These are phyloP conservation scores for Trimorus sp. DNA, from an alignment of 2,888 invertebrate genomes.

Conservation along the genomic window DNA sequence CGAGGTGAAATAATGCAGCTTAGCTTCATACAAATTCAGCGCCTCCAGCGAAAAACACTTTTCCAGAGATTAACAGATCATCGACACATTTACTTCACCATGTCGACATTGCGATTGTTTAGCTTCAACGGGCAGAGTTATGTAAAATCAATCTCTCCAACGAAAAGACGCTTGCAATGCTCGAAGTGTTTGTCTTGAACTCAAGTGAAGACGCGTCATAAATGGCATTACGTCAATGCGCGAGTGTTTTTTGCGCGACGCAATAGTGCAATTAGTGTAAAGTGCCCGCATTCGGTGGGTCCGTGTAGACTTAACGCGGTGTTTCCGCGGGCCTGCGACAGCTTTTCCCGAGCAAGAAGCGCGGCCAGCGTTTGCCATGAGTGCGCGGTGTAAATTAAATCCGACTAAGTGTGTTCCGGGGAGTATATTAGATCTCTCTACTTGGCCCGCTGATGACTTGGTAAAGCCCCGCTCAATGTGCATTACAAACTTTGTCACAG, in stretches of 20 bases:
- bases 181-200: constrained; percentile 15
- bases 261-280: constrained; percentile 77
- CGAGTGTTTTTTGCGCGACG: constrained; percentile 57
- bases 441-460: constrained; percentile 56
- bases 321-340: constrained; percentile 64
- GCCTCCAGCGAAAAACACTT: too few species aligned
- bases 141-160: not conserved
- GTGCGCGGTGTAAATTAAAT: constrained; percentile 77
- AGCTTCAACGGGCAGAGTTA: not conserved
- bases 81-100: too few species aligned
- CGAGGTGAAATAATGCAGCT: not conserved
- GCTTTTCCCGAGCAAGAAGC: constrained; percentile 68
- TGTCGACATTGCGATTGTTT: too few species aligned
- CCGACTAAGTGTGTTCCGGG: constrained; percentile 77
- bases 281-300: constrained; percentile 68
- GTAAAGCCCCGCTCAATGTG: constrained; percentile 49
- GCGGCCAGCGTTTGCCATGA: constrained; percentile 68
- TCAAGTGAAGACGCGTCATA: constrained; percentile 21
- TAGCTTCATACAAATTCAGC: not conserved
- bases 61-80: too few species aligned
- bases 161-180: constrained; percentile 5
- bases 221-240: constrained; percentile 13
- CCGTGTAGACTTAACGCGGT: constrained; percentile 57
- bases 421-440: constrained; percentile 77
- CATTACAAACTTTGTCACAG: constrained; percentile 54